These are phyloP conservation scores for Spodoptera frugiperda DNA, from an alignment of 1,140 invertebrate genomes.

Conservation along the genomic window DNA sequence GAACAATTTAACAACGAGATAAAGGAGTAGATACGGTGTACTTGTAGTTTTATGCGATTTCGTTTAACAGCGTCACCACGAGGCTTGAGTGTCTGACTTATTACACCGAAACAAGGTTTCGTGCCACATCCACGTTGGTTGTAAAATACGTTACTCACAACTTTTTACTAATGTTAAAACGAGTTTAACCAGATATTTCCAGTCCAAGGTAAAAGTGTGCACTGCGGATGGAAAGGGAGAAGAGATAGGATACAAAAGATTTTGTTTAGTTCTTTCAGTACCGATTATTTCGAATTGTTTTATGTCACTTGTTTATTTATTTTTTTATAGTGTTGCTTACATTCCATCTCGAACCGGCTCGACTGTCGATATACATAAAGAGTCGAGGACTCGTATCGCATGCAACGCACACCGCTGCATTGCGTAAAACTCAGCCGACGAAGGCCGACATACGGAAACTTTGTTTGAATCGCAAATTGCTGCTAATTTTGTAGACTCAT, in stretches of 20 bases:
- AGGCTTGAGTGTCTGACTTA: neutral
- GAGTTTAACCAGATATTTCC: slow-evolving; percentile 36
- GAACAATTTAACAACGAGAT: slow-evolving; percentile 11
- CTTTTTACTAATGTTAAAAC: slow-evolving; percentile 42
- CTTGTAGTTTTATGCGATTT: neutral
- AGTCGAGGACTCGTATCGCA: slow-evolving; percentile 51
- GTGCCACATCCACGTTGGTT: slow-evolving; percentile 28
- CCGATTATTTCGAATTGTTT: neutral
- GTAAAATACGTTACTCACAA: slow-evolving; percentile 26
- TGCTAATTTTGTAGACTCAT: slow-evolving; percentile 59
- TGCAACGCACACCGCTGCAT: slow-evolving; percentile 54
- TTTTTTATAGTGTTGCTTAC: neutral
- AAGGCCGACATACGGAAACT: slow-evolving; percentile 72
- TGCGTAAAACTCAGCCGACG: slow-evolving; percentile 61
- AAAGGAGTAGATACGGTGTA: neutral
- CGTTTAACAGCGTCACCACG: neutral
- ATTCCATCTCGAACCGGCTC: slow-evolving; percentile 4
- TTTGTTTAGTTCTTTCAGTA: neutral
- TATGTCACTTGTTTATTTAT: neutral
- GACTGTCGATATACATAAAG: slow-evolving; percentile 40
- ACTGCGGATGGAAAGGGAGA: slow-evolving; percentile 17
- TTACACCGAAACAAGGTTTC: slow-evolving; percentile 36
- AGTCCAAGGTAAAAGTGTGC: slow-evolving; percentile 20
- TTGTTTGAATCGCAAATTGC: slow-evolving; percentile 60
- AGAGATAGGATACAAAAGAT: neutral